Evolutionary conservation across 2,888 invertebrate species (phyloP).

Genomic region (Euplexia lucipara): DNA sequence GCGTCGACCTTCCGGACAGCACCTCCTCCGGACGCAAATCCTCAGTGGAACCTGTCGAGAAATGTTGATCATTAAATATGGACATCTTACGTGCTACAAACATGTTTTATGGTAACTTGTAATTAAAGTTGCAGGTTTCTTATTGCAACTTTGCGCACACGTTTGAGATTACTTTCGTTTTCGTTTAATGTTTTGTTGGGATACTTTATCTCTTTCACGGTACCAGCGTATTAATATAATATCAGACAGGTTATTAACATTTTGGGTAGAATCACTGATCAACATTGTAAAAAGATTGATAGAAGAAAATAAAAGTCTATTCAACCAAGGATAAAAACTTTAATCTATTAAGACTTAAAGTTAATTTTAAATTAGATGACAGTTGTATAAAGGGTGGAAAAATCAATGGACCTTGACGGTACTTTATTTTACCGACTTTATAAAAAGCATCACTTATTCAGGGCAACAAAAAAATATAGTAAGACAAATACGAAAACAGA

Average conservation of each 20-base stretch:
- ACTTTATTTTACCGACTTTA: too few species aligned
- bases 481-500: too few species aligned
- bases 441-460: too few species aligned
- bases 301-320: background rate
- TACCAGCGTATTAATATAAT: background rate
- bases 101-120: conserved; percentile 38
- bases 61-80: conserved; percentile 48
- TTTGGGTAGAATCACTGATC: too few species aligned
- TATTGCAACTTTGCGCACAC: conserved; percentile 17
- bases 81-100: conserved; percentile 43
- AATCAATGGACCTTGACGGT: too few species aligned
- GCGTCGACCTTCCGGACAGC: conserved; percentile 92
- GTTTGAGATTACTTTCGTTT: conserved; percentile 18
- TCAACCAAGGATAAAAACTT: background rate
- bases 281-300: background rate
- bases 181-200: conserved; percentile 10
- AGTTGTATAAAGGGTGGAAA: too few species aligned
- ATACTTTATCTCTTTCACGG: too few species aligned
- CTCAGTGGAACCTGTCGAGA: conserved; percentile 84
- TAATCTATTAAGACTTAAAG: too few species aligned
- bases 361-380: too few species aligned
- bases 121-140: conserved; percentile 28
- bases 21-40: conserved; percentile 86
- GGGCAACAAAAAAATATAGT: too few species aligned
- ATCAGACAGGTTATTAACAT: background rate